These are phyloP conservation scores for Poeciliopsis infans DNA, from an alignment of 2,797 vertebrate species.

Conservation along the genomic window DNA sequence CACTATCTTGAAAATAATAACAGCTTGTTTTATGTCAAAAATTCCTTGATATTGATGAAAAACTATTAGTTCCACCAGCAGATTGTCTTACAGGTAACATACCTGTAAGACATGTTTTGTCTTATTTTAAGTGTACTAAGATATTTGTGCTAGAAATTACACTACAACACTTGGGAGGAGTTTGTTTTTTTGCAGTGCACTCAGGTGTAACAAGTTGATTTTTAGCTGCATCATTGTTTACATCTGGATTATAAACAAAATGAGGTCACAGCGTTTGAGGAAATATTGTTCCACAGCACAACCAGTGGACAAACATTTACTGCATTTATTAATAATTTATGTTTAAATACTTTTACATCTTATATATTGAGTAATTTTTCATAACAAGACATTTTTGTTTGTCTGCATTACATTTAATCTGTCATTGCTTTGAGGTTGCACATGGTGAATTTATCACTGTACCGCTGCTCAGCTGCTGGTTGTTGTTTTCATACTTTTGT, in stretches of 20 bases:
- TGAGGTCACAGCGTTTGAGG: too few species aligned
- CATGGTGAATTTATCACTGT: neutral
- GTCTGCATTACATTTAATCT: neutral
- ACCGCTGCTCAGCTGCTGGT: slow-evolving; percentile 6
- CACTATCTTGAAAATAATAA: too few species aligned
- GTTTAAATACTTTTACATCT: neutral
- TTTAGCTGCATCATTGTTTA: neutral
- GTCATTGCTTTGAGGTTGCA: neutral
- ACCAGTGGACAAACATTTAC: neutral
- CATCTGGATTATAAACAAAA: neutral
- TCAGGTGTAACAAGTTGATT: neutral
- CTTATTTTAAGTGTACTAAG: too few species aligned
- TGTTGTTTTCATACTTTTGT: slow-evolving; percentile 11
- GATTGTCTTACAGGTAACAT: too few species aligned
- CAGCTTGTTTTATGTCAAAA: too few species aligned
- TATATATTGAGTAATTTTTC: neutral
- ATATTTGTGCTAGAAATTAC: too few species aligned
- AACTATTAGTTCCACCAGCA: too few species aligned
- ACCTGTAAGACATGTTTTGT: too few species aligned
- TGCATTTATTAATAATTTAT: neutral
- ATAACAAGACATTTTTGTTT: neutral
- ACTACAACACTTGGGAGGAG: too few species aligned
- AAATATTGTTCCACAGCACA: neutral
- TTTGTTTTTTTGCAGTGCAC: too few species aligned
- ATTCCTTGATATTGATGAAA: too few species aligned